Conservation (phyloP, 2,113 vertebrate genomes). For the Triplophysa tibetana region DNA sequence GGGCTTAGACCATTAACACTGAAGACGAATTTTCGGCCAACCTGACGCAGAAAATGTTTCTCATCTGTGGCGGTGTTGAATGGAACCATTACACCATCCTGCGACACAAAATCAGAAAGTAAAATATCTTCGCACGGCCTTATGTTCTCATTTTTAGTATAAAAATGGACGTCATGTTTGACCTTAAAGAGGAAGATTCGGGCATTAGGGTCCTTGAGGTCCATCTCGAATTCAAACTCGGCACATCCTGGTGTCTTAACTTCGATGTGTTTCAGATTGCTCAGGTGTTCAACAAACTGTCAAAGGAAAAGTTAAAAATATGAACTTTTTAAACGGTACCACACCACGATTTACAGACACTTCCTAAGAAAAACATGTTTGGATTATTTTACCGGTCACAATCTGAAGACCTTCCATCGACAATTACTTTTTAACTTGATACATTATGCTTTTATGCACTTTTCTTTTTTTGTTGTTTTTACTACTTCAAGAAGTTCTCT, state of each 20-base stretch:
- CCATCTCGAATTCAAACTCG: slow-evolving; percentile 82
- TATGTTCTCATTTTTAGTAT: neutral
- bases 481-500: too few species aligned
- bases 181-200: slow-evolving; percentile 88
- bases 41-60: slow-evolving; percentile 75
- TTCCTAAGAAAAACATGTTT: neutral
- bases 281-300: slow-evolving; percentile 75
- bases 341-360: neutral
- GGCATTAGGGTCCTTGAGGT: slow-evolving; percentile 75
- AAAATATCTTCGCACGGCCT: neutral
- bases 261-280: slow-evolving; percentile 77
- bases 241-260: slow-evolving; percentile 73
- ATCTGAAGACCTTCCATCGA: too few species aligned
- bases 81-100: slow-evolving; percentile 82
- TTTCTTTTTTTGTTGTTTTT: too few species aligned
- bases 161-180: slow-evolving; percentile 36
- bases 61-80: slow-evolving; percentile 65
- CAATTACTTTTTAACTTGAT: too few species aligned
- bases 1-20: slow-evolving; percentile 76
- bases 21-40: slow-evolving; percentile 83
- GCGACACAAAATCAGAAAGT: slow-evolving; percentile 17
- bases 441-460: too few species aligned
- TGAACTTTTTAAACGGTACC: slow-evolving; percentile 3
- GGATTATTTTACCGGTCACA: neutral
- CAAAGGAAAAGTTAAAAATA: slow-evolving; percentile 34